Evolutionary conservation across 1,140 invertebrate genomes (phyloP), one percentile per base, ranked within the genome.

Genomic region (Trachymyrmex cornetzi): DNA sequence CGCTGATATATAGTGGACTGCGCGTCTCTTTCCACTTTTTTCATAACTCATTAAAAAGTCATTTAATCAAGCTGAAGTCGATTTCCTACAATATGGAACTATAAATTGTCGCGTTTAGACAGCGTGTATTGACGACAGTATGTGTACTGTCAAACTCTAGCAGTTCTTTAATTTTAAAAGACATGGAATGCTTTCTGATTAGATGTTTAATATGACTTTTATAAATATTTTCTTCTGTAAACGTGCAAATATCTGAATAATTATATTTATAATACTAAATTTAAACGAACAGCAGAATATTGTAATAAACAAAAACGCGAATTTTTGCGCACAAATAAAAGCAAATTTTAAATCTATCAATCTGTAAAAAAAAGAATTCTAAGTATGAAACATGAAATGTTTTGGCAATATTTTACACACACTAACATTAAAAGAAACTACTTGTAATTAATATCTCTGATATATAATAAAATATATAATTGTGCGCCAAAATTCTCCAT

Each of bases 1-100:
- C 99, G 99, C 95, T 99, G 97, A 97, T 94, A 91, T 50, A 77
- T 59, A 84, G 86, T 69, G 57, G 81, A 89, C 75, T 66, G 64
- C 69, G 69, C 61, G 50, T 48, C 74, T 34, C 80, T 71, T 84
- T 84, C 77, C 69, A 63, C 80, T 77, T 71, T 82, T 90, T 63
- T 87, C 64, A 86, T 88, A 86, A 67, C 50, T 89, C 90, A 64
- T 90, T 84, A 88, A 44, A 55, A 87, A 38, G 34, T 71, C 72
- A 75, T 88, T 77, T 89, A 91, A 82, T 91, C 80, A 85, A 91
- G 84, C 67, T 48, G 67, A 64, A 67, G 57, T 64, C 87, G 59
- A 87, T 80, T 55, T 50, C 34, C 53, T 80, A 57, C 66, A 87
- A 77, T 71, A 87, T 84, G 64, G 61, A 88, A 82, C n/a, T 79